Conservation (phyloP, 2,797 vertebrate species). For the Poeciliopsis gracilis region DNA sequence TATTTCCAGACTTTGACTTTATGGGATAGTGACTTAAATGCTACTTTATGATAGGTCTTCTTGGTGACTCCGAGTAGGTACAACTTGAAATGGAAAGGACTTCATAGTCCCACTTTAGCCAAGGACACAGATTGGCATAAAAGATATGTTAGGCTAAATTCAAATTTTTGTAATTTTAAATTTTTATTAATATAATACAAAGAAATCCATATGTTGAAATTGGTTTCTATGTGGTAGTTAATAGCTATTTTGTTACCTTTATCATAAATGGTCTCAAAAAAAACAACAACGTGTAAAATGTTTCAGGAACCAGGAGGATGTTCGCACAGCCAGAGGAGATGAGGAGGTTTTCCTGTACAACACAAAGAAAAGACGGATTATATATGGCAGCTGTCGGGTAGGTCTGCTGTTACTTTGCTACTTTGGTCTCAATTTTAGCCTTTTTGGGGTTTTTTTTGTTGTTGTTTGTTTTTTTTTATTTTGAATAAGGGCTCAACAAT, state of each 20-base stretch:
- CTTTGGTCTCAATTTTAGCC: slow-evolving; percentile 3
- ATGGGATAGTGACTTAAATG: neutral
- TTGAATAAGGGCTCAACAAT: neutral
- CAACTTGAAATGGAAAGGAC: neutral
- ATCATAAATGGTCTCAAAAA: neutral
- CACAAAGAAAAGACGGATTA: slow-evolving; percentile 84
- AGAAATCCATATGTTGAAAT: neutral
- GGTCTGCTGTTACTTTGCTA: slow-evolving; percentile 16
- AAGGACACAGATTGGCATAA: neutral
- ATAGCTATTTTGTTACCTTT: neutral
- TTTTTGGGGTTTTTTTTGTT: neutral
- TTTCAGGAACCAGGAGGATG: slow-evolving; percentile 87
- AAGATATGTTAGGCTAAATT: neutral
- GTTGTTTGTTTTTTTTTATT: no score
- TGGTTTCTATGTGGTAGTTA: neutral
- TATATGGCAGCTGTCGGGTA: slow-evolving; percentile 81
- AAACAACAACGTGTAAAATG: neutral
- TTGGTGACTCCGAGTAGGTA: neutral
- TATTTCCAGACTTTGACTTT: no score
- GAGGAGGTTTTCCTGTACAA: slow-evolving; percentile 89
- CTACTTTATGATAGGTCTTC: neutral
- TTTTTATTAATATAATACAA: neutral
- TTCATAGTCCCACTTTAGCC: neutral
- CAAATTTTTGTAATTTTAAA: neutral
- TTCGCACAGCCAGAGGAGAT: slow-evolving; percentile 87